Base-by-base conservation (phyloP, 2,888 invertebrate species). In the Pollenia labialis region DNA sequence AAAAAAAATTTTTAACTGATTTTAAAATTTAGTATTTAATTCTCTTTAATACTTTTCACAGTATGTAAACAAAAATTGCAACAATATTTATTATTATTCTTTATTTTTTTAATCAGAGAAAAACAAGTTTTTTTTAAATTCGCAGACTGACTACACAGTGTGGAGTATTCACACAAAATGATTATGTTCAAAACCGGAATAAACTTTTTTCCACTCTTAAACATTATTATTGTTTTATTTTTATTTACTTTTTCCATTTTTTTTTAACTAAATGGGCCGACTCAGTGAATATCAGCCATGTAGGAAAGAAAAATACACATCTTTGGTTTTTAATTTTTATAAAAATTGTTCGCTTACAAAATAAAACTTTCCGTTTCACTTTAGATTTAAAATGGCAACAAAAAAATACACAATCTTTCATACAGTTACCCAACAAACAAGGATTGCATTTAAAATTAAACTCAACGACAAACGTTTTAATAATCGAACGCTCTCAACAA, bases 111-210 rank as follows among this genome's bases (percentile, higher is more conserved):
- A 44, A 54, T 32, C 18, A 60, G 14, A 40, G 16, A 77, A 40
- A 66, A 79, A 68, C 79, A 60, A 80, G 68, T 85, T 80, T 44
- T 56, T 74, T 32, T 74, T 0, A 50, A 68, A 32, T 68, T 50
- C 10, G 46, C 46, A 50, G 14, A 40, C 10, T 18, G 42, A 12
- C 16, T 60, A 40, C 14, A 60, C 32, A 40, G 60, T 50, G 18
- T 40, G 2, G 48, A 77, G 62, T 60, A 66, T 56, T 48, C 66
- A 46, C 54, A 56, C 64, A 64, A 71, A 74, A 60, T 72, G 56
- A 58, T 52, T n/a, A 14, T 40, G 32, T 69, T 69, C 46, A 56
- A 86, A 86, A 86, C 85, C 82, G 79, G 85, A 86, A 82, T 82
- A 46, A 77, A 66, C 32, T 77, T 68, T 77, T 64, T 54, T 42